Evolutionary conservation across 2,888 invertebrate genomes (phyloP), one percentile per base, ranked within the genome.

Genomic region (Aradus depressus): DNA sequence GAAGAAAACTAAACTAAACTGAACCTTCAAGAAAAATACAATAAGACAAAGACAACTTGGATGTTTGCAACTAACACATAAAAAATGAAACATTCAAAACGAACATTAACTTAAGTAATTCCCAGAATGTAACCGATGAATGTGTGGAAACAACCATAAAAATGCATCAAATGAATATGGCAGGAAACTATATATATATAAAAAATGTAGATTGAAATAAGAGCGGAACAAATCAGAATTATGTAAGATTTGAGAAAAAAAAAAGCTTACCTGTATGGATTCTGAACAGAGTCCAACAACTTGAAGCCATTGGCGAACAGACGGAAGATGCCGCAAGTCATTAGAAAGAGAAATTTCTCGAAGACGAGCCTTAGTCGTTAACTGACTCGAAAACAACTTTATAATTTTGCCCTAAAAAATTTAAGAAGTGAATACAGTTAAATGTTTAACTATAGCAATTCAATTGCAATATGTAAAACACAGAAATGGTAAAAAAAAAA

Each of bases 381-480:
- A 74, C 73, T 93, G 86, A 58, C 84, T 81, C 34, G 92, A 89
- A 70, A 93, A 93, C 67, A 91, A 78, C 70, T 90, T 89, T 65
- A 95, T 85, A 61, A 96, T 72, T 69, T 96, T 96, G 54, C 88
- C 88, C 89, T 91, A 73, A 26, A 67, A 74, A 65, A 61, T 55
- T 58, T 60, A 44, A 10, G 12, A 8, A 28, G 8, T 28, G 12
- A 28, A 28, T 28, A 10, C 28, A 10, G 28, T 28, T 28, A 8
- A 10, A 28, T 28, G 8, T 10, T 28, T 8, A 28, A 28, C 8
- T 10, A 8, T 12, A 28, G n/a, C 0, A 18, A 26, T 31, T 4
- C 3, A 1, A 42, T 25, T 26, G 18, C 6, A 26, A 42, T 16
- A 3, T 19, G 21, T 10, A 8, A 31, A 31, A 21, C 2, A 18